phyloP scores from a whole-genome alignment of 1,140 invertebrate genomes.

The Phocides pigmalion region DNA sequence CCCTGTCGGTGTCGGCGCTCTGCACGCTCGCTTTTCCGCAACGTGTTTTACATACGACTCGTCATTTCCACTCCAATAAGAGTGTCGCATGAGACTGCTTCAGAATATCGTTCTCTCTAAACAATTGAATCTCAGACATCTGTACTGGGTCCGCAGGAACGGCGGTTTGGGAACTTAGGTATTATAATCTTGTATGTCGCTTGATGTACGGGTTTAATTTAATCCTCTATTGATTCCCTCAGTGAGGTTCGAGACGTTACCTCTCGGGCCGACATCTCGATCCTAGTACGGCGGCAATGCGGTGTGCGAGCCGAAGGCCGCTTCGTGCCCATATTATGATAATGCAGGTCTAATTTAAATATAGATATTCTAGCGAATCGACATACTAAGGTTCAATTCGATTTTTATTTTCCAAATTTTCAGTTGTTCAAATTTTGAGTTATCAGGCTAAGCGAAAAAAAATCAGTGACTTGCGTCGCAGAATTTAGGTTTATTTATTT shows the following conservation, averaged over 20 bases:
- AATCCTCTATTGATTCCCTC: neutral
- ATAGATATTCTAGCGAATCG: conserved; percentile 11
- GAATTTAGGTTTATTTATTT: too few relatives aligned
- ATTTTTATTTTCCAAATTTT: too few relatives aligned
- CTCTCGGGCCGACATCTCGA: neutral
- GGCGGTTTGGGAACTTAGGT: neutral
- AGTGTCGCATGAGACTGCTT: neutral
- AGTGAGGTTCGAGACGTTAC: neutral
- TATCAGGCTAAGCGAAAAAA: too few relatives aligned
- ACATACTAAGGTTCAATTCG: too few relatives aligned
- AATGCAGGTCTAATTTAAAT: conserved; percentile 39
- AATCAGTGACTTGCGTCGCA: too few relatives aligned
- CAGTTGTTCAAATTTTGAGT: too few relatives aligned
- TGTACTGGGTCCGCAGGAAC: neutral
- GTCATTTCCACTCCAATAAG: neutral
- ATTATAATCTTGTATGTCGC: conserved; percentile 5
- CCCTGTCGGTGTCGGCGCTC: conserved; percentile 5
- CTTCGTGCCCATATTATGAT: conserved; percentile 37
- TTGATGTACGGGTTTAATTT: conserved; percentile 14
- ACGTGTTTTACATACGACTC: neutral
- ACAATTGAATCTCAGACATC: neutral
- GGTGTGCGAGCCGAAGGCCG: neutral
- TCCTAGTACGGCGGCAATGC: conserved; percentile 3
- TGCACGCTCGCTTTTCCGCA: neutral
- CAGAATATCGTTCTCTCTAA: neutral